A percentile compares a stretch with the other conserved stretches of the same genome.
Conservation (phyloP, 2,113 vertebrate genomes). For the Ariopsis seemanni region DNA sequence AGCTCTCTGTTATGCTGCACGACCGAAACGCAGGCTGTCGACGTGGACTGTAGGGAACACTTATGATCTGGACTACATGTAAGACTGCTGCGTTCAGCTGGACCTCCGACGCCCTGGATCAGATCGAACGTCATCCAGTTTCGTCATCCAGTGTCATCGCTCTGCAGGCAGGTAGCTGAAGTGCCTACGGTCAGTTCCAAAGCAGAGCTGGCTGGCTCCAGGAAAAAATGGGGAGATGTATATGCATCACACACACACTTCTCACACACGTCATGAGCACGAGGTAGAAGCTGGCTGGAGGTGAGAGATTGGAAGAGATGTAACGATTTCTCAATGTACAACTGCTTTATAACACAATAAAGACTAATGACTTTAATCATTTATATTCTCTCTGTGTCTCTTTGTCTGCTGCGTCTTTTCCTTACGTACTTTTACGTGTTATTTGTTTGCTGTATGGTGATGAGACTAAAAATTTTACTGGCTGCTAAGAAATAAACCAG, state of each 20-base stretch:
- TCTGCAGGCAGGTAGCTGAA: not conserved
- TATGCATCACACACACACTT: not conserved
- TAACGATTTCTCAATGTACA: slow-evolving; percentile 15
- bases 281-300: slow-evolving; percentile 2
- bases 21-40: not conserved
- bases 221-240: not conserved
- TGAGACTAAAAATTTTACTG: not conserved
- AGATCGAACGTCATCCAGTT: not conserved
- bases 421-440: slow-evolving; percentile 59
- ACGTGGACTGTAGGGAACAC: not conserved
- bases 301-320: slow-evolving; percentile 14
- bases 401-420: slow-evolving; percentile 60
- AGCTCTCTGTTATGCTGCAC: not conserved
- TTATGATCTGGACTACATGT: not conserved
- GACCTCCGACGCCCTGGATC: not conserved
- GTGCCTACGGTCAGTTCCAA: not conserved
- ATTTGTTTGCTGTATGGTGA: slow-evolving; percentile 55
- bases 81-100: not conserved
- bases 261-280: not conserved
- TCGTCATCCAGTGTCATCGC: not conserved
- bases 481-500: not conserved
- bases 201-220: not conserved
- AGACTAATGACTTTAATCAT: not conserved
- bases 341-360: not conserved
- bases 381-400: slow-evolving; percentile 64